These are phyloP conservation scores for Rhorus exstirpatorius DNA, from an alignment of 2,888 invertebrate species.

Conservation along the genomic window DNA sequence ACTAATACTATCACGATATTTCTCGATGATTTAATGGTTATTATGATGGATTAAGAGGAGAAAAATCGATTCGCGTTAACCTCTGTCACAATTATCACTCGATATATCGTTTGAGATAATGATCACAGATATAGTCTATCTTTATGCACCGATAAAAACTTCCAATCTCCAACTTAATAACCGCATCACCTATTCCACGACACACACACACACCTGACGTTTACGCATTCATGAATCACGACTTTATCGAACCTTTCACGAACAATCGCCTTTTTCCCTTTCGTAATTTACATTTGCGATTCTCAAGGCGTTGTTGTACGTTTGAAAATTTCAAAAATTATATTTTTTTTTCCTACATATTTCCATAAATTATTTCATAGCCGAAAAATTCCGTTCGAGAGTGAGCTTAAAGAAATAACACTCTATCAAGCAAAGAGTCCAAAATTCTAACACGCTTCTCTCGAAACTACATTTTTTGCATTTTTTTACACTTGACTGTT, in stretches of 20 bases:
- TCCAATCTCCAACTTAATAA: not conserved
- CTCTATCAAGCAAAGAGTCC: too few relatives aligned
- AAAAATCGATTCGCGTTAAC: not conserved
- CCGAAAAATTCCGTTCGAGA: too few relatives aligned
- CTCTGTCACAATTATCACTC: constrained; percentile 22
- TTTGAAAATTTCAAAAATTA: too few relatives aligned
- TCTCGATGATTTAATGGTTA: not conserved
- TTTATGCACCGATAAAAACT: constrained; percentile 1
- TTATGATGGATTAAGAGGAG: too few relatives aligned
- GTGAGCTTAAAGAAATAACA: too few relatives aligned
- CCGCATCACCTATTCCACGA: not conserved
- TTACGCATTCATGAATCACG: not conserved
- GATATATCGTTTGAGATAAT: constrained; percentile 33
- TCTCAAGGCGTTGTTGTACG: too few relatives aligned
- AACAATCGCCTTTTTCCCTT: not conserved
- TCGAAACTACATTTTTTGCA: too few relatives aligned
- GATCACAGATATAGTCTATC: not conserved
- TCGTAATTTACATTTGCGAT: not conserved
- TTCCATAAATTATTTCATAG: too few relatives aligned
- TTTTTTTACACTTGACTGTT: too few relatives aligned
- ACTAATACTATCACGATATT: not conserved
- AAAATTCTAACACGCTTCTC: too few relatives aligned
- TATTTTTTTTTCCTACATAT: too few relatives aligned
- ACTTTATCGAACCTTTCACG: not conserved
- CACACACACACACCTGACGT: too few relatives aligned